Evolutionary conservation across 2,113 vertebrate species (phyloP).

Genomic region (Zingel zingel): DNA sequence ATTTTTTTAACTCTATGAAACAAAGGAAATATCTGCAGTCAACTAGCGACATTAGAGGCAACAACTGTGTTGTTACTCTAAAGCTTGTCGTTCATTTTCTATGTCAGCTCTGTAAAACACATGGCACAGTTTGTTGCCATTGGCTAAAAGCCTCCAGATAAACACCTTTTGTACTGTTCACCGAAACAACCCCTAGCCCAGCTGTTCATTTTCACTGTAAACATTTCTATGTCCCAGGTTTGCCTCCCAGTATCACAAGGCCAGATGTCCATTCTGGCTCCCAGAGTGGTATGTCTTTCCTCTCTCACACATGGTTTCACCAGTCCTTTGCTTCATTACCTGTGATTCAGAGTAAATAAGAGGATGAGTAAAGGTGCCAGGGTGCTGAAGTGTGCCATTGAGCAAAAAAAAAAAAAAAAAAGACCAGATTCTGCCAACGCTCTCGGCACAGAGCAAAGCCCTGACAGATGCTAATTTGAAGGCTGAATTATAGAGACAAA

Average conservation of each 20-base stretch:
- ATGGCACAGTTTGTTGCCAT: conserved; percentile 13
- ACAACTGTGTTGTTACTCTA: background rate
- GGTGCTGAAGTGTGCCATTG: conserved; percentile 59
- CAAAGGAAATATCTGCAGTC: background rate
- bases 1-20: background rate
- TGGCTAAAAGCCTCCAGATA: conserved; percentile 30
- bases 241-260: conserved; percentile 43
- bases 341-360: conserved; percentile 67
- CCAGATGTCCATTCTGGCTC: conserved; percentile 66
- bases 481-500: conserved; percentile 67
- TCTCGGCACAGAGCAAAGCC: conserved; percentile 42
- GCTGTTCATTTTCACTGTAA: conserved; percentile 57
- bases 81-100: conserved; percentile 2
- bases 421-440: conserved; percentile 54
- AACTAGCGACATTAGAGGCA: background rate
- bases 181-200: conserved; percentile 33
- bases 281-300: conserved; percentile 25
- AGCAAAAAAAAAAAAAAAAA: conserved; percentile 32
- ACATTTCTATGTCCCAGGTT: conserved; percentile 53
- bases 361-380: conserved; percentile 63
- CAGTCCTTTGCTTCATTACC: conserved; percentile 65
- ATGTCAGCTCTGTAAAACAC: background rate
- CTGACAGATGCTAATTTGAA: conserved; percentile 71
- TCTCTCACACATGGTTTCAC: conserved; percentile 47
- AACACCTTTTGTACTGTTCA: conserved; percentile 41